Percentiles rank a stretch among this genome's conserved stretches.
phyloP scores from a whole-genome alignment of 2,113 vertebrate species.

The Spilogale gracilis region DNA sequence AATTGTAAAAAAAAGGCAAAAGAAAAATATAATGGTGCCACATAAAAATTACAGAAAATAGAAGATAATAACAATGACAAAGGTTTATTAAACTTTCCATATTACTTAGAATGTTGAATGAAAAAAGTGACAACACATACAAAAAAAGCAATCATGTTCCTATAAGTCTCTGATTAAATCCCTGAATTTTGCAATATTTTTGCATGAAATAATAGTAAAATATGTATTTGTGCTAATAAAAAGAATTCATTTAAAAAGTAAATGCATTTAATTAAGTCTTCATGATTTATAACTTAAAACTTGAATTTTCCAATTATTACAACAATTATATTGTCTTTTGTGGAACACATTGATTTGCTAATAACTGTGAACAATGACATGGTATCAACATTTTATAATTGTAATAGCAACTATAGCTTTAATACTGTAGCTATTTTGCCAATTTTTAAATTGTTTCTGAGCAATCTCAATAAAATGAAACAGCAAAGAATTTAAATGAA shows the following conservation, averaged over 20 bases:
- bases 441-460: slow-evolving; percentile 72
- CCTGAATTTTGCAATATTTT: background rate
- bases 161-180: background rate
- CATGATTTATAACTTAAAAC: slow-evolving; percentile 24
- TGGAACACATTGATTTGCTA: slow-evolving; percentile 63
- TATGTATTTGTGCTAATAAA: background rate
- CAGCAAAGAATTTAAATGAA: slow-evolving; percentile 55
- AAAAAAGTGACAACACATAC: background rate
- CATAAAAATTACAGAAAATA: background rate
- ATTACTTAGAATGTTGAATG: background rate
- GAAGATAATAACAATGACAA: background rate
- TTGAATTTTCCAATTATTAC: slow-evolving; percentile 40
- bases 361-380: slow-evolving; percentile 53
- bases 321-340: background rate
- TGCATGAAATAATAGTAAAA: background rate
- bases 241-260: background rate
- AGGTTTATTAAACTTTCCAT: background rate
- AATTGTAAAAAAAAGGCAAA: slow-evolving; percentile 7
- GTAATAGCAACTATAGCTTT: slow-evolving; percentile 22
- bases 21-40: background rate
- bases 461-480: slow-evolving; percentile 55
- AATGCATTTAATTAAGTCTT: slow-evolving; percentile 45
- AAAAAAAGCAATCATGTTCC: background rate
- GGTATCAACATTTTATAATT: slow-evolving; percentile 50
- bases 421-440: slow-evolving; percentile 37